Conservation (phyloP, 1,140 invertebrate species). For the Drosophila bipectinata region DNA sequence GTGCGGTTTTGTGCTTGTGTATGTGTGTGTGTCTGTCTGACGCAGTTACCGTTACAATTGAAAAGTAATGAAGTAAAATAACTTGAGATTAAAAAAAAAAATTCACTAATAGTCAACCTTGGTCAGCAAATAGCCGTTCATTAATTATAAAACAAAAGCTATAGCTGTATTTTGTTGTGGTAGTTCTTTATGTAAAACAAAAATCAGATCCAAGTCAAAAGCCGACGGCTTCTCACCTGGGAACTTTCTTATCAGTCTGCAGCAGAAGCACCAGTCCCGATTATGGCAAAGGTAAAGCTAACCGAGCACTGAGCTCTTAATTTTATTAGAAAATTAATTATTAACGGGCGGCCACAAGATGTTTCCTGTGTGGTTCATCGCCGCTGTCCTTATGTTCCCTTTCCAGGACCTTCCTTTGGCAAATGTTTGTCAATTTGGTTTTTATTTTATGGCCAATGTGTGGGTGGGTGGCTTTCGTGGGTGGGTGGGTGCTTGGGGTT, state of each 20-base stretch:
- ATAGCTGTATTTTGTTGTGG: constrained; percentile 14
- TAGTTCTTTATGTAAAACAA: constrained; percentile 26
- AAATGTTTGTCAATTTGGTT: constrained; percentile 69
- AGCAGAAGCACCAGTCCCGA: constrained; percentile 12
- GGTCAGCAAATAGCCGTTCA: constrained; percentile 30
- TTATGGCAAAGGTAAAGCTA: constrained; percentile 70
- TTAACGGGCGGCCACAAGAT: constrained; percentile 47
- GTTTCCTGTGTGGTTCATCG: neutral
- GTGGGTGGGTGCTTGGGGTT: constrained; percentile 18
- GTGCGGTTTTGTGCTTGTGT: constrained; percentile 10
- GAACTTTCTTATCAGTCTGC: constrained; percentile 28
- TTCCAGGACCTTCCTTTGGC: constrained; percentile 19
- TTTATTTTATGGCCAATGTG: constrained; percentile 64
- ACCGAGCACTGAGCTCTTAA: constrained; percentile 54
- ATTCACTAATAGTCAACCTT: constrained; percentile 37
- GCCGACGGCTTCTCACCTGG: constrained; percentile 55
- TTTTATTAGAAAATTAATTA: constrained; percentile 77
- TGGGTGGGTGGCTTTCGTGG: constrained; percentile 16
- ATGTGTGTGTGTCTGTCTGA: constrained; percentile 25
- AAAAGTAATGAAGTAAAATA: constrained; percentile 27
- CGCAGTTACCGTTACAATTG: constrained; percentile 63
- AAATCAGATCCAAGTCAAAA: constrained; percentile 20
- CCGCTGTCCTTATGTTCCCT: neutral
- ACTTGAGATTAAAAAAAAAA: constrained; percentile 10
- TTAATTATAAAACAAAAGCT: constrained; percentile 33